Evolutionary conservation across 2,888 invertebrate genomes (phyloP).

Genomic region (Dolomedes plantarius): DNA sequence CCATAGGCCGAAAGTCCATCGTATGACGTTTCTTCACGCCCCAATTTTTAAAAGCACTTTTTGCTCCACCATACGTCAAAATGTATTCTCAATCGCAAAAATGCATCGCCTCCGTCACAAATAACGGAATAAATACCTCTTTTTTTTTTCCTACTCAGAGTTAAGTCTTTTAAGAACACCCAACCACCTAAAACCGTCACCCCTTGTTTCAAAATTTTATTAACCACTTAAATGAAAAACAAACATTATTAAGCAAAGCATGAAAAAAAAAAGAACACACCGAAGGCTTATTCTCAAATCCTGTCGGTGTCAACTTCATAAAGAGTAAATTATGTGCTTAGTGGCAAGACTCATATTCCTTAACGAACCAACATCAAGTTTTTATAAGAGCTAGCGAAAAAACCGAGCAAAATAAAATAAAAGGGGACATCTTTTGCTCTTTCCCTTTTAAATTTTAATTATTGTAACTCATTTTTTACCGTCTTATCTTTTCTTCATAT

Average conservation of each 20-base stretch:
- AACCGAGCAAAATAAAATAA: constrained; percentile 8
- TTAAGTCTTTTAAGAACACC: background rate
- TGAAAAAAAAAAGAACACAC: background rate
- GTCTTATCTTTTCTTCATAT: constrained; percentile 46
- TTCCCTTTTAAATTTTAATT: constrained; percentile 59
- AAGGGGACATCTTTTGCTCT: background rate
- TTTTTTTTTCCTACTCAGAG: background rate
- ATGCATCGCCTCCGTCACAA: background rate
- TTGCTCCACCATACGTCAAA: background rate
- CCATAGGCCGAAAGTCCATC: too few relatives aligned
- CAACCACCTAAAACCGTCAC: constrained; percentile 1
- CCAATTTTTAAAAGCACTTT: background rate
- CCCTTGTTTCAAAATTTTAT: constrained; percentile 2
- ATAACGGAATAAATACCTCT: constrained; percentile 11
- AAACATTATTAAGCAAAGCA: background rate
- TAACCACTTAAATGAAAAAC: constrained; percentile 6
- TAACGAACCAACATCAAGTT: constrained; percentile 15
- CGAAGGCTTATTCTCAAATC: constrained; percentile 18
- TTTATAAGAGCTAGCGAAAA: background rate
- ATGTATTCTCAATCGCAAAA: background rate
- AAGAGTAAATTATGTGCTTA: constrained; percentile 52
- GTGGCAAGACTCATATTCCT: constrained; percentile 41
- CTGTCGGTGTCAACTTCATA: constrained; percentile 44
- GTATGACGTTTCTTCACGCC: background rate
- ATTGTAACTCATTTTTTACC: constrained; percentile 57